These are phyloP conservation scores for Tetropium fuscum DNA, from an alignment of 2,888 invertebrate species.

Conservation along the genomic window DNA sequence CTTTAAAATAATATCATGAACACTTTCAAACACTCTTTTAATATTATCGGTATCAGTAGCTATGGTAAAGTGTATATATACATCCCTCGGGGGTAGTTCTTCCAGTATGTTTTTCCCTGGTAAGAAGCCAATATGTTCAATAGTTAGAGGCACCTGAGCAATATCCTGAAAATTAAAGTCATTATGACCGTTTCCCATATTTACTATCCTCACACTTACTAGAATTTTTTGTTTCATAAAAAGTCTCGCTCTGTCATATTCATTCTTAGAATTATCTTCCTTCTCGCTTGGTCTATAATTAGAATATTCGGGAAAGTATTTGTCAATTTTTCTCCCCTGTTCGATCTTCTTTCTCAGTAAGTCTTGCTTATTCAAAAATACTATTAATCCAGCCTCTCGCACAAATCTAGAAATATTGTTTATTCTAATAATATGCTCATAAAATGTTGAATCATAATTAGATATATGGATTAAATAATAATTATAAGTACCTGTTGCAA, in stretches of 20 bases:
- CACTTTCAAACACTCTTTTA: constrained; percentile 78
- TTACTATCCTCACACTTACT: constrained; percentile 63
- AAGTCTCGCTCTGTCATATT: constrained; percentile 75
- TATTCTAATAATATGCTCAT: background rate
- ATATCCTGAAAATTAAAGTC: constrained; percentile 66
- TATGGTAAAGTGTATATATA: constrained; percentile 80
- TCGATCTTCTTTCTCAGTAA: constrained; percentile 78
- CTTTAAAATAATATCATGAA: constrained; percentile 67
- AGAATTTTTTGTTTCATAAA: constrained; percentile 77
- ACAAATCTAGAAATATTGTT: constrained; percentile 71
- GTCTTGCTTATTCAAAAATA: constrained; percentile 88
- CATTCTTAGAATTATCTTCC: constrained; percentile 68
- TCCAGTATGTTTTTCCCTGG: constrained; percentile 65
- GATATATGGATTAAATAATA: background rate
- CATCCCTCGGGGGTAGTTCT: constrained; percentile 67
- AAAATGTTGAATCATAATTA: background rate
- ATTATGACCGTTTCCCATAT: background rate
- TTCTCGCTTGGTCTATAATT: constrained; percentile 67
- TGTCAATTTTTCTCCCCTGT: constrained; percentile 73
- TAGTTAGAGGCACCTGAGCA: constrained; percentile 67
- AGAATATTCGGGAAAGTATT: constrained; percentile 76
- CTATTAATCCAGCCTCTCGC: constrained; percentile 79
- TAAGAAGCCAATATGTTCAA: constrained; percentile 54
- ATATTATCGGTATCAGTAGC: constrained; percentile 83
- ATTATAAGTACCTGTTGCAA: constrained; percentile 73